Evolutionary conservation across 1,140 invertebrate genomes (phyloP).

Genomic region (Aphaenogaster rudis): DNA sequence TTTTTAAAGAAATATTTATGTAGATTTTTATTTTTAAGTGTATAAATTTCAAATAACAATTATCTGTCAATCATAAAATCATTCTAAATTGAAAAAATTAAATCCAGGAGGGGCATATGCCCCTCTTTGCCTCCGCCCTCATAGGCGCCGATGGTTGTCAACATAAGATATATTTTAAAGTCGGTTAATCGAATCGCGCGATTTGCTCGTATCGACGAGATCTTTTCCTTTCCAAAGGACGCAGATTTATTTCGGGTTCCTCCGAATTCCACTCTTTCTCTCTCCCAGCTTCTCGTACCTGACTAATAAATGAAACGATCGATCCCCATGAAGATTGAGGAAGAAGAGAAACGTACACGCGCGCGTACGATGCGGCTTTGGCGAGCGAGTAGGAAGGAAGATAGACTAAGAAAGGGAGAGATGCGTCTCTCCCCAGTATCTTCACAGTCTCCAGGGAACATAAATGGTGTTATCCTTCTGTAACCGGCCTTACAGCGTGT

Average conservation of each 20-base stretch:
- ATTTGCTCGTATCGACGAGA: constrained; percentile 32
- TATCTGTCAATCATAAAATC: too few relatives aligned
- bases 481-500: constrained; percentile 56
- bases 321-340: constrained; percentile 45
- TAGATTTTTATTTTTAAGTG: too few relatives aligned
- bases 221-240: not conserved
- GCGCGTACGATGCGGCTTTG: constrained; percentile 38
- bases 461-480: constrained; percentile 78
- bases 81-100: too few relatives aligned
- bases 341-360: constrained; percentile 24
- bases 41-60: too few relatives aligned
- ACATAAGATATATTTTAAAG: not conserved
- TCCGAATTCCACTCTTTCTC: constrained; percentile 1
- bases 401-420: constrained; percentile 38
- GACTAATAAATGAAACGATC: constrained; percentile 71
- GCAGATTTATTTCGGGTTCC: constrained; percentile 1
- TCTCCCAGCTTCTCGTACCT: constrained; percentile 13
- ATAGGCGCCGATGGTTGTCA: too few relatives aligned
- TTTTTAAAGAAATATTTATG: too few relatives aligned
- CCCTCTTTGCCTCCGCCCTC: too few relatives aligned
- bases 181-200: not conserved
- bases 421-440: constrained; percentile 73
- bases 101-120: too few relatives aligned
- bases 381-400: constrained; percentile 21
- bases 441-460: constrained; percentile 76